Conservation (phyloP, 2,113 vertebrate species). For the Phoxinus phoxinus region DNA sequence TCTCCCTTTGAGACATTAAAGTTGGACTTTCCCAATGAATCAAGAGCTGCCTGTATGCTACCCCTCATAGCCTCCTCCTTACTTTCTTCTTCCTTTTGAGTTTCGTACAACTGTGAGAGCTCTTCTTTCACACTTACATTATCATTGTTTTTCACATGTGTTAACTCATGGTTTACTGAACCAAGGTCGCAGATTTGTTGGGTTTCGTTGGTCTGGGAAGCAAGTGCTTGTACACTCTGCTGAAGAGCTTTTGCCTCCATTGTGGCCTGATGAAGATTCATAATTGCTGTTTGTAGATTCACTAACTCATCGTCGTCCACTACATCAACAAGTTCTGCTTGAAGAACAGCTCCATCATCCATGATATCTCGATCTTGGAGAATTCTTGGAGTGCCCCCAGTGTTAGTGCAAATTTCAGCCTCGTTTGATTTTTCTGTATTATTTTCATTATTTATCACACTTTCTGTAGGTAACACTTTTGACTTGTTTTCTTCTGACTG, state of each 20-base stretch:
- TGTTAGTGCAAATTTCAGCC: neutral
- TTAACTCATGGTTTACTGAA: conserved; percentile 61
- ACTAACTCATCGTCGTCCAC: conserved; percentile 61
- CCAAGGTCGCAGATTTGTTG: conserved; percentile 25
- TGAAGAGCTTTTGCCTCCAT: conserved; percentile 80
- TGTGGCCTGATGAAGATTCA: conserved; percentile 77
- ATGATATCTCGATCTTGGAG: conserved; percentile 62
- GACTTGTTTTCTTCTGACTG: conserved; percentile 10
- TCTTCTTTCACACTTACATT: conserved; percentile 69
- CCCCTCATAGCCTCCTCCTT: conserved; percentile 81
- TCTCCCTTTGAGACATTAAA: conserved; percentile 87
- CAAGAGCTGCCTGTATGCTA: conserved; percentile 81
- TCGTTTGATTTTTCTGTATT: neutral
- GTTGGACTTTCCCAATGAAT: conserved; percentile 84
- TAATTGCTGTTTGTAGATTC: conserved; percentile 80
- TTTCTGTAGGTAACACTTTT: conserved; percentile 1
- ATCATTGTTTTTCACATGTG: conserved; percentile 60
- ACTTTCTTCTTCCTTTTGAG: conserved; percentile 73
- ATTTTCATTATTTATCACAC: neutral
- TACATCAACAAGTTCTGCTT: conserved; percentile 56
- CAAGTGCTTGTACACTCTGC: conserved; percentile 72
- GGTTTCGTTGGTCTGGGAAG: conserved; percentile 45
- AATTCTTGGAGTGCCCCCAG: conserved; percentile 53
- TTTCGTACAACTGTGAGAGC: conserved; percentile 69
- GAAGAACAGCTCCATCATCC: conserved; percentile 48